These are phyloP conservation scores for Oscarella lobularis DNA, from an alignment of 37 sponge, comb jelly and placozoan genomes.

Conservation along the genomic window DNA sequence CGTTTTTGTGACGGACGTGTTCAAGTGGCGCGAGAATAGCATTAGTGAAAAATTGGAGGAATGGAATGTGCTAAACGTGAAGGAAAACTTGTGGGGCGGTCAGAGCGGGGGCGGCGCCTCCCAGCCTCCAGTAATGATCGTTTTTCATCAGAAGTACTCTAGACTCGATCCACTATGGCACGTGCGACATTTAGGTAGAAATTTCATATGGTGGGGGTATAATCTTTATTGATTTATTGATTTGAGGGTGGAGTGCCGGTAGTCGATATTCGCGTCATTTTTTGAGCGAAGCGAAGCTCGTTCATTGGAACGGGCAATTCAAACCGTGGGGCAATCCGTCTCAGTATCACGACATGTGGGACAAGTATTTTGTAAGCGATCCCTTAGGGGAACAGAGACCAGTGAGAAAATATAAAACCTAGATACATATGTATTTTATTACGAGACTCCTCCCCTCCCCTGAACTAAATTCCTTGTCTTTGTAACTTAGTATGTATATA, in stretches of 20 bases:
- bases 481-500: not conserved
- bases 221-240: not conserved
- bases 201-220: not conserved
- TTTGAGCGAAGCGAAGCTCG: not conserved
- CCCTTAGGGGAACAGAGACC: not conserved
- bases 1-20: not conserved
- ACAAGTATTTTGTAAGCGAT: not conserved
- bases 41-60: not conserved
- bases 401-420: not conserved
- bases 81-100: not conserved
- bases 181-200: not conserved
- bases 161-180: not conserved
- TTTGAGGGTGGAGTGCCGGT: constrained; percentile 2
- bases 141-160: not conserved
- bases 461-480: too few relatives aligned
- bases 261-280: not conserved
- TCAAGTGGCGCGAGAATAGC: not conserved
- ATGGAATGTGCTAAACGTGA: not conserved
- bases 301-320: not conserved
- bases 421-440: too few relatives aligned
- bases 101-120: not conserved
- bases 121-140: not conserved
- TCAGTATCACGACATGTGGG: not conserved
- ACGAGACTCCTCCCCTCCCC: too few relatives aligned
- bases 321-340: not conserved